Base-by-base conservation (phyloP, 2,888 invertebrate species). In the Drosophila paracracens region DNA sequence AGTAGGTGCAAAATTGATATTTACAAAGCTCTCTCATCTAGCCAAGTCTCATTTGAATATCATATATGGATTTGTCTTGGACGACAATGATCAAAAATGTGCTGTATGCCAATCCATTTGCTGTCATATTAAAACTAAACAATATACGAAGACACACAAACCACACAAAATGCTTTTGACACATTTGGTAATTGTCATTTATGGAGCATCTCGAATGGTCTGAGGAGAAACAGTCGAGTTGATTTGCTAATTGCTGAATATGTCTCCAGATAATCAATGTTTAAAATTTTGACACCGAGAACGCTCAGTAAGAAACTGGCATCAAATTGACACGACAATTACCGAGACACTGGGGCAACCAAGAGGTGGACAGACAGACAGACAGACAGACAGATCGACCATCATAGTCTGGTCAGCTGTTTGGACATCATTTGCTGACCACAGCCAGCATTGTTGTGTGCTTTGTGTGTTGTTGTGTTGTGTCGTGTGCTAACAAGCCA, bases 191-290 rank as follows among this genome's bases (percentile, higher is more conserved):
- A 86, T 90, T 89, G 86, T 78, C 83, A 77, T 83, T 83, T 88
- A 70, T 74, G 76, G 72, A 70, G 62, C 76, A 77, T 40, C 16
- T 35, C 56, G 18, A 16, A 51, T 27, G 33, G 46, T 40, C 56
- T 70, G 51, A 48, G 65, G 36, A 76, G 77, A 78, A 81, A 81
- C 90, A 80, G 68, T 67, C 81, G 87, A 92, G 92, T 92, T 92
- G 91, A 92, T 92, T 92, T 92, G 92, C 91, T 92, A 92, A 92
- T 92, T 92, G 91, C 92, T 88, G 85, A 80, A 92, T 91, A 91
- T 92, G 91, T 92, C 92, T 91, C 88, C 92, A 92, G 92, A 91
- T 92, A 92, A 92, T 92, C 92, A 88, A 88, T 91, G 88, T 89
- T 85, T 85, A 79, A 91, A 88, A 75, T 86, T 89, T 88, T 83